Evolutionary conservation across 2,797 vertebrate genomes (phyloP).

Genomic region (Fistularia tabacaria): DNA sequence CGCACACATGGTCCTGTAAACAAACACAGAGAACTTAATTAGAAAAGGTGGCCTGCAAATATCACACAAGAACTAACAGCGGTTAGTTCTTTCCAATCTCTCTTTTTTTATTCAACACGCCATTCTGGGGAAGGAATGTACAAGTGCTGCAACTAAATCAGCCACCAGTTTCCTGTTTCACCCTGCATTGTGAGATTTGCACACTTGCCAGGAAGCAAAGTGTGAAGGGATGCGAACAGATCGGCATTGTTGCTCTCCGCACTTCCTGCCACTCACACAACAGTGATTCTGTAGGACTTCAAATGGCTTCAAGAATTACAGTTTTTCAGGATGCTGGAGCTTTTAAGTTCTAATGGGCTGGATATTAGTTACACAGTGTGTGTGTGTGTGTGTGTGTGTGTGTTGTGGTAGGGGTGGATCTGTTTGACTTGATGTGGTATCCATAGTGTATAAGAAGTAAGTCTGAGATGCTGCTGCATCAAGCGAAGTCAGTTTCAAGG

Average conservation of each 20-base stretch:
- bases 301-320: constrained; percentile 39
- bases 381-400: constrained; percentile 16
- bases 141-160: constrained; percentile 15
- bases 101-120: constrained; percentile 44
- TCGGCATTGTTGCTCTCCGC: constrained; percentile 28
- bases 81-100: constrained; percentile 23
- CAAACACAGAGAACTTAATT: constrained; percentile 61
- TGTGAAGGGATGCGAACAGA: constrained; percentile 24
- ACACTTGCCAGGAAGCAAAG: background rate
- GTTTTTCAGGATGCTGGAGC: constrained; percentile 38
- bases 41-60: constrained; percentile 57
- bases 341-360: constrained; percentile 58
- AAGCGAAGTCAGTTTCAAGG: constrained; percentile 72
- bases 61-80: constrained; percentile 52
- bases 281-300: constrained; percentile 35
- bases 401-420: constrained; percentile 20
- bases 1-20: constrained; percentile 11
- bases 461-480: constrained; percentile 57
- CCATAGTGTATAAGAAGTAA: constrained; percentile 26
- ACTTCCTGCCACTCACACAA: constrained; percentile 20
- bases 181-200: constrained; percentile 42
- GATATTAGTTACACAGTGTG: constrained; percentile 45
- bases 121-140: constrained; percentile 39
- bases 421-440: constrained; percentile 34
- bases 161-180: constrained; percentile 22